phyloP scores from a whole-genome alignment of 2,797 vertebrate genomes.

The Phataginus tetradactyla region DNA sequence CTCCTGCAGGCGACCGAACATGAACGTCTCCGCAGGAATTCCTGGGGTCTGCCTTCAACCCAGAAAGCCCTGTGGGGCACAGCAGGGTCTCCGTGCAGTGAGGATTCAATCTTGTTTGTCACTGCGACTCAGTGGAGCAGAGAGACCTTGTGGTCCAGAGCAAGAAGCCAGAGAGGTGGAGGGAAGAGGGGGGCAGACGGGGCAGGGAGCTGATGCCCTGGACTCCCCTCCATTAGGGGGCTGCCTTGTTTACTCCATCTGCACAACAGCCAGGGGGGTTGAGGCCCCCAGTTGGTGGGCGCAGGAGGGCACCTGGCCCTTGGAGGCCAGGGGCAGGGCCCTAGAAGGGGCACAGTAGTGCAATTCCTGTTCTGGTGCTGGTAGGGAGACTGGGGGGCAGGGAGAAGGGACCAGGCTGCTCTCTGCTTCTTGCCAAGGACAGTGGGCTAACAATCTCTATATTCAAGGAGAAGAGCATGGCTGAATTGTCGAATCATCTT shows the following conservation, averaged over 20 bases:
- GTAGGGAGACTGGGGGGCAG: no score
- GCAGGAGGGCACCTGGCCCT: background rate
- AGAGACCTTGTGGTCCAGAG: background rate
- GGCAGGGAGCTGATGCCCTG: fast-evolving
- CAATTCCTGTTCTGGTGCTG: background rate
- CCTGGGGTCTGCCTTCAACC: background rate
- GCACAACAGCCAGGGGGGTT: background rate
- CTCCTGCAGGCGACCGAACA: background rate
- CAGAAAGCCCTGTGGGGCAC: background rate
- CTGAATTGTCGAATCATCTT: background rate
- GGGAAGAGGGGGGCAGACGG: background rate
- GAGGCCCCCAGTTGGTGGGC: background rate
- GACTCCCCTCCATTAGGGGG: background rate
- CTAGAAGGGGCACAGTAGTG: background rate
- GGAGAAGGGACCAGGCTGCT: no score
- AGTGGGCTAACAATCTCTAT: background rate
- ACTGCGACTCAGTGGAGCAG: background rate
- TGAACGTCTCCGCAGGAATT: background rate
- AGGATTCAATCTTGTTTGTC: background rate
- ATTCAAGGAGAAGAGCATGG: background rate
- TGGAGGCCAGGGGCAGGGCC: background rate
- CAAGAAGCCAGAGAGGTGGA: background rate
- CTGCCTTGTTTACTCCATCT: background rate
- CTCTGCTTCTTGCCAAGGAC: background rate
- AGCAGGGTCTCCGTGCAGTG: background rate